These are phyloP conservation scores for Gila orcuttii DNA, from an alignment of 2,113 vertebrate genomes.

Conservation along the genomic window DNA sequence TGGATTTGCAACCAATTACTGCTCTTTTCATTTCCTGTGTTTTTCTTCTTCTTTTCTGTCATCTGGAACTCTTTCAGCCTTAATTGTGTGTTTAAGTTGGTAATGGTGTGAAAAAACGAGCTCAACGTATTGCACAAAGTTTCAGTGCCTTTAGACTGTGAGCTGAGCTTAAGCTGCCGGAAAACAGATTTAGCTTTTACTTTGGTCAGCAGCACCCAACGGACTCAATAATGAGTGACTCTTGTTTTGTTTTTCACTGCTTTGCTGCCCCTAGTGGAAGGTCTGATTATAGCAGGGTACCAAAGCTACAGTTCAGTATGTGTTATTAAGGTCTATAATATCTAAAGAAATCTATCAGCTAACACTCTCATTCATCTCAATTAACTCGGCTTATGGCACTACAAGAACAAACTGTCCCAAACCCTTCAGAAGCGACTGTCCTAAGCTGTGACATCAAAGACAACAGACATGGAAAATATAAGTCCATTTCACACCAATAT, in stretches of 20 bases:
- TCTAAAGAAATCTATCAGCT: background rate
- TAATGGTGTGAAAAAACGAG: background rate
- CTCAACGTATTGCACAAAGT: background rate
- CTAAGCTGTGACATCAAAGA: background rate
- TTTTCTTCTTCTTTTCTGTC: background rate
- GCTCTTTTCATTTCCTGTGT: background rate
- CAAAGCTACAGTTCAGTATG: background rate
- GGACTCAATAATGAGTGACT: background rate
- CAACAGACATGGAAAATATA: background rate
- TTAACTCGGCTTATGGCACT: background rate
- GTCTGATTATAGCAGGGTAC: background rate
- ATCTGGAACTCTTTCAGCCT: background rate
- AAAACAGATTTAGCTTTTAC: constrained; percentile 18
- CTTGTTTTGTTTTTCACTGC: background rate
- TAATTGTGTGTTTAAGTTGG: background rate
- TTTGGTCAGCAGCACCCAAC: background rate
- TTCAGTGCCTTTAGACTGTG: constrained; percentile 16
- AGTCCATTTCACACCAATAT: background rate
- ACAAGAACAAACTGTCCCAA: background rate
- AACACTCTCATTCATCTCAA: background rate
- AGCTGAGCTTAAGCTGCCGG: constrained; percentile 3
- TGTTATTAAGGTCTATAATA: background rate
- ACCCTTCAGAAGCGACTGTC: background rate
- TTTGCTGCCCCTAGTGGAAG: constrained; percentile 3
- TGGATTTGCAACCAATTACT: background rate